Percentiles rank a stretch among this genome's conserved stretches.
Evolutionary conservation across 2,797 vertebrate species (phyloP).

Genomic region (Sebastolobus altivelis): DNA sequence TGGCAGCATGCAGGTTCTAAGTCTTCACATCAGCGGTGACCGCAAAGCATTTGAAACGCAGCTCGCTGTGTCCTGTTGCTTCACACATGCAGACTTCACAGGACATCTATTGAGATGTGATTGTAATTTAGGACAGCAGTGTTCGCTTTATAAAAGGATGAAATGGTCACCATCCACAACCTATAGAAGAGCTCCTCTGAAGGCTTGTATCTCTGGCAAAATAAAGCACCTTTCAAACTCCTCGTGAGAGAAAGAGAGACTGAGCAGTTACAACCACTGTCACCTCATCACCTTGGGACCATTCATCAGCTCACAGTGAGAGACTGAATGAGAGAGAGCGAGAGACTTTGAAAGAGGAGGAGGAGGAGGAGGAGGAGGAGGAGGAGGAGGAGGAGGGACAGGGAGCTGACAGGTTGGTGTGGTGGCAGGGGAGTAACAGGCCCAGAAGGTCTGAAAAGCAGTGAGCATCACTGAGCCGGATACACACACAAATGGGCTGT

Average conservation of each 20-base stretch:
- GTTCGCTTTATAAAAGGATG: not conserved
- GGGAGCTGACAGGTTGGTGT: slow-evolving; percentile 43
- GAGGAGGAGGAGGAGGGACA: slow-evolving; percentile 8
- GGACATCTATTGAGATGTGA: slow-evolving; percentile 6
- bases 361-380: not conserved
- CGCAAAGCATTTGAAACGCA: slow-evolving; percentile 16
- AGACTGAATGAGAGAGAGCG: slow-evolving; percentile 28
- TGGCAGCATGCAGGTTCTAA: slow-evolving; percentile 13
- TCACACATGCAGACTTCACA: not conserved
- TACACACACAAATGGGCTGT: slow-evolving; percentile 32
- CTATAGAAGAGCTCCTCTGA: slow-evolving; percentile 16
- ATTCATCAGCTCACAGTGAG: slow-evolving; percentile 58
- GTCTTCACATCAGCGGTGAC: slow-evolving; percentile 19
- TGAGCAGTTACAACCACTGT: slow-evolving; percentile 61
- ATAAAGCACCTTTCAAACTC: slow-evolving; percentile 58
- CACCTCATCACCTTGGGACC: slow-evolving; percentile 65
- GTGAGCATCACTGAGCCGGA: slow-evolving; percentile 44
- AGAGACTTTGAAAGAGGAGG: slow-evolving; percentile 1
- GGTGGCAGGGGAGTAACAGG: slow-evolving; percentile 44
- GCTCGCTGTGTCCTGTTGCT: not conserved
- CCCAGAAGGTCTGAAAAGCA: slow-evolving; percentile 59
- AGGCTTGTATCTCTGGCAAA: slow-evolving; percentile 32
- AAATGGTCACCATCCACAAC: not conserved
- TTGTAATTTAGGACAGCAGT: not conserved
- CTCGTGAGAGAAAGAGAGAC: slow-evolving; percentile 48